Evolutionary conservation across 1,140 invertebrate species (phyloP).

Genomic region (Drosophila asahinai): DNA sequence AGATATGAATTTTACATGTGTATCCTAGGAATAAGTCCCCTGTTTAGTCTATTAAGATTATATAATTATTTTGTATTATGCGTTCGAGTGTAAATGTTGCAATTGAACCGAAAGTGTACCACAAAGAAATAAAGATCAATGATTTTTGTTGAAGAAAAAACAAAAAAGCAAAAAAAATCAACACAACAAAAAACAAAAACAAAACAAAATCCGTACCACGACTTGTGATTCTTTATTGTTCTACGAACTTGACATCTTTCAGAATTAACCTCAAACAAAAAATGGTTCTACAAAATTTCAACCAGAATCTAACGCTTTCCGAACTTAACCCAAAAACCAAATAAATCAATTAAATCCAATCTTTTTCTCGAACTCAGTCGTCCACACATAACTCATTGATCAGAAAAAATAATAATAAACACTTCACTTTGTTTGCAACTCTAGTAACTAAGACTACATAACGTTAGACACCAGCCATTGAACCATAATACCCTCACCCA

Average conservation of each 20-base stretch:
- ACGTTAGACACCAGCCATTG: conserved; percentile 56
- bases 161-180: conserved; percentile 51
- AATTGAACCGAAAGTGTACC: conserved; percentile 79
- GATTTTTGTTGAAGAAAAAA: conserved; percentile 79
- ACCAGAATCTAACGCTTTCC: conserved; percentile 68
- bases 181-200: conserved; percentile 57
- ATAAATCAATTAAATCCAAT: conserved; percentile 18
- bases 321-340: conserved; percentile 50
- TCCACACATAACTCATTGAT: conserved; percentile 81
- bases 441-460: conserved; percentile 65
- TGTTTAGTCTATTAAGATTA: conserved; percentile 66
- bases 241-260: conserved; percentile 32
- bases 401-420: conserved; percentile 57
- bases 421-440: conserved; percentile 80
- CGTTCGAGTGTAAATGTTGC: conserved; percentile 79
- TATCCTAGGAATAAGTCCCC: conserved; percentile 71
- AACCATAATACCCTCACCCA: conserved; percentile 29
- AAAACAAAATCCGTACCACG: conserved; percentile 58
- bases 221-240: conserved; percentile 62
- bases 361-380: conserved; percentile 50
- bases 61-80: conserved; percentile 74
- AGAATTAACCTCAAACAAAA: conserved; percentile 20
- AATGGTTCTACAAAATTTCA: conserved; percentile 27
- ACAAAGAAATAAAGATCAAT: conserved; percentile 83
- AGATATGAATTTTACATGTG: conserved; percentile 79